Conservation (phyloP, 2,113 vertebrate genomes). For the Machaerirhynchus nigripectus region DNA sequence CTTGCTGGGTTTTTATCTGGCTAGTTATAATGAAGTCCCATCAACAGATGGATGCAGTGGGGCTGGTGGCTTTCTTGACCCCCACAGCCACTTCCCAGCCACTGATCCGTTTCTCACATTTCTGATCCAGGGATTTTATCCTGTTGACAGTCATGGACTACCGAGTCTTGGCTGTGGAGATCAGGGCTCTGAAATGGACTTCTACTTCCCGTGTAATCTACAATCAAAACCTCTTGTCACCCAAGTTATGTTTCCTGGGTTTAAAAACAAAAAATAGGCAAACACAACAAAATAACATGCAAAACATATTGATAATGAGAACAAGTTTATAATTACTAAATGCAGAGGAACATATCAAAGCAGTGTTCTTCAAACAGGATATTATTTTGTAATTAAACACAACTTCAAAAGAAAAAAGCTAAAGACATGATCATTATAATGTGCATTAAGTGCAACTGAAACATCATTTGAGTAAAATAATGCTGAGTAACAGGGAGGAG, state of each 20-base stretch:
- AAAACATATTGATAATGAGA: slow-evolving; percentile 56
- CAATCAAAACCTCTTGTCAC: neutral
- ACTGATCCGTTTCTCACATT: neutral
- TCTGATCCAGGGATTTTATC: neutral
- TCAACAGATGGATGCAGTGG: neutral
- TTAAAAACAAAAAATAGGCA: neutral
- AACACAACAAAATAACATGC: slow-evolving; percentile 42
- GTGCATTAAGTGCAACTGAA: slow-evolving; percentile 50
- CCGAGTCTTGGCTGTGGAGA: neutral
- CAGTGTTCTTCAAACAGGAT: slow-evolving; percentile 61
- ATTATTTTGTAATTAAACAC: slow-evolving; percentile 76
- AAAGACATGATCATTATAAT: slow-evolving; percentile 66
- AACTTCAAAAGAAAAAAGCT: slow-evolving; percentile 65
- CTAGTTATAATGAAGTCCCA: neutral
- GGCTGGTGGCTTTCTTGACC: neutral
- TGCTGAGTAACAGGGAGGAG: neutral
- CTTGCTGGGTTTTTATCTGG: neutral
- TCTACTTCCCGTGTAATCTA: accelerated
- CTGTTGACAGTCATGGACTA: neutral
- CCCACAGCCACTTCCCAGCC: neutral
- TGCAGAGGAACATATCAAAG: slow-evolving; percentile 71
- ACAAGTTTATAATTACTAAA: slow-evolving; percentile 61
- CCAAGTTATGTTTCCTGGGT: neutral
- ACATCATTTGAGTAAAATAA: slow-evolving; percentile 68
- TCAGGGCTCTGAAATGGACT: neutral